Conservation (phyloP, 1,140 invertebrate species). For the Phymorhynchus buccinoides region DNA sequence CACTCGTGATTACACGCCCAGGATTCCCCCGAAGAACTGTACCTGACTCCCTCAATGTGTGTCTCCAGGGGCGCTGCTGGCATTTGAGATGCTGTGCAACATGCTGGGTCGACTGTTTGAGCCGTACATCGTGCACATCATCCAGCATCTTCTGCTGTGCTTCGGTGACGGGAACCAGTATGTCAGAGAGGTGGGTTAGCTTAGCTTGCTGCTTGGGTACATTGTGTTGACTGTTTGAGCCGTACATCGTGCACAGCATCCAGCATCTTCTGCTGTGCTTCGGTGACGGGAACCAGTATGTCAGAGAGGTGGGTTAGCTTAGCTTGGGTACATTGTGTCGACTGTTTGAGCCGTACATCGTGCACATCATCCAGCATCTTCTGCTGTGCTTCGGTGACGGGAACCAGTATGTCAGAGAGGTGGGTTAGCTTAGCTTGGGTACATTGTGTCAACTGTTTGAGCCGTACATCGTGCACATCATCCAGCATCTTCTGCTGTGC, state of each 20-base stretch:
- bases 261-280: conserved; percentile 96
- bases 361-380: conserved; percentile 95
- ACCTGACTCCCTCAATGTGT: conserved; percentile 30
- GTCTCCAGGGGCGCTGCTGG: conserved; percentile 88
- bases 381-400: conserved; percentile 96
- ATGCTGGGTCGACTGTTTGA: conserved; percentile 97
- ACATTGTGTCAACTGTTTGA: conserved; percentile 97
- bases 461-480: conserved; percentile 97
- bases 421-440: no score
- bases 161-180: conserved; percentile 94
- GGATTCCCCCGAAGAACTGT: no score
- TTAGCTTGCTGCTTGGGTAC: no score
- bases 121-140: conserved; percentile 97
- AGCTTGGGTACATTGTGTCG: no score
- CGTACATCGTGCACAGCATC: conserved; percentile 97
- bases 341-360: conserved; percentile 98
- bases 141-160: conserved; percentile 94
- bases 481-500: conserved; percentile 94
- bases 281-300: conserved; percentile 90
- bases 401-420: conserved; percentile 81
- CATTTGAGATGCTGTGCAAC: conserved; percentile 96
- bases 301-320: conserved; percentile 74
- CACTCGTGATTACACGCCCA: no score
- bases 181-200: conserved; percentile 76
- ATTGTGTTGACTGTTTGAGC: conserved; percentile 93